Base-by-base conservation (phyloP, 2,888 invertebrate genomes). In the Luperina nickerlii region DNA sequence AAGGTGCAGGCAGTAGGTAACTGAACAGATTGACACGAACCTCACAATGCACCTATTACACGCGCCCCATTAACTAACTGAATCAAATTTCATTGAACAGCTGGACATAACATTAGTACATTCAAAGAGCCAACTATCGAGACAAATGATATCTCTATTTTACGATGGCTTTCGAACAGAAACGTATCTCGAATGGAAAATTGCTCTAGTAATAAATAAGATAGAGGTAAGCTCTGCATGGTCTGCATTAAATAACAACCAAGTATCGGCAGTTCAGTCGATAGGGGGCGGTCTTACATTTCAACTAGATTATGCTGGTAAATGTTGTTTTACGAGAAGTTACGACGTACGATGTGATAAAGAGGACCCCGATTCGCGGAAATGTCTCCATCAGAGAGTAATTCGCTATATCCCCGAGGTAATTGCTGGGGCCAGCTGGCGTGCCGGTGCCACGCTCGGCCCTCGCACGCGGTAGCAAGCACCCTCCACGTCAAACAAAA, bases 41-140 rank as follows among this genome's bases (percentile, higher is more conserved):
- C 85, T 83, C 84, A 91, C 92, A 93, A 94, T 93, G 90, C 92
- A 92, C 88, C 89, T 90, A 91, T 93, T 93, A 91, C 93, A 94
- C 91, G 92, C 94, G 94, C 93, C 93, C 95, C 95, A 95, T 96
- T 96, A 94, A 92, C 90, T 91, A 93, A 91, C 91, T 92, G 95
- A 94, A 95, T 96, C 95, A 94, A 94, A 95, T 96, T 95, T 93
- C 95, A 94, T 93, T 92, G 94, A 94, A 95, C 96, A 96, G 94
- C 95, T 96, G 96, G 92, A 92, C 90, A 88, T 89, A 87, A 84
- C 71, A 68, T 89, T 78, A 38, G 51, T 72, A 78, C 67, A 75
- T 74, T 92, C 91, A 92, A 92, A 94, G 90, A 91, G 91, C 90
- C 87, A 84, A 86, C 90, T 86, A 79, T 76, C 78, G 74, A 63